phyloP scores from a whole-genome alignment of 1,140 invertebrate genomes.

The Daktulosphaira vitifoliae region DNA sequence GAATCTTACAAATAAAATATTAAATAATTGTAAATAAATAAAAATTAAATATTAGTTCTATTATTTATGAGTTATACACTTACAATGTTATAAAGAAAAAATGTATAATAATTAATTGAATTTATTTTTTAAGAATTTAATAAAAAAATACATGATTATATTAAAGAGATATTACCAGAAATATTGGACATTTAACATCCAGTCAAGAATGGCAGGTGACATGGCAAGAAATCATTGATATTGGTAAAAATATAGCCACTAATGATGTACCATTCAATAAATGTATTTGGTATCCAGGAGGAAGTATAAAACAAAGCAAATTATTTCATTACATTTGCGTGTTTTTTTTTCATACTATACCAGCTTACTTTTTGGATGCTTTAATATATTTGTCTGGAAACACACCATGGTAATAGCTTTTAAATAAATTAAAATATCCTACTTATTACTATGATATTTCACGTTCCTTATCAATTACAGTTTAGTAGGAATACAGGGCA shows the following conservation, averaged over 20 bases:
- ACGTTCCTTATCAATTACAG: constrained; percentile 47
- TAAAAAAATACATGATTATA: background rate
- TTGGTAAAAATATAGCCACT: constrained; percentile 67
- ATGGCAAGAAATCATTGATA: constrained; percentile 70
- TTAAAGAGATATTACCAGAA: constrained; percentile 37
- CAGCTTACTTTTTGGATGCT: constrained; percentile 70
- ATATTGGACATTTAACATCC: constrained; percentile 41
- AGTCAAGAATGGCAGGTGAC: constrained; percentile 59
- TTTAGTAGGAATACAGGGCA: constrained; percentile 61
- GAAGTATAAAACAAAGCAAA: constrained; percentile 73
- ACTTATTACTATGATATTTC: too few relatives aligned
- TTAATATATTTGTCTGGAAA: constrained; percentile 65
- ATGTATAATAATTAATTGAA: too few relatives aligned
- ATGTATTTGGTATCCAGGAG: constrained; percentile 79
- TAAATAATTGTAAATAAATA: too few relatives aligned
- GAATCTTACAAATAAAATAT: too few relatives aligned
- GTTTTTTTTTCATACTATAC: constrained; percentile 73
- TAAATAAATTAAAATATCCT: too few relatives aligned
- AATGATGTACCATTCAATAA: constrained; percentile 64
- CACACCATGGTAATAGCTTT: constrained; percentile 64
- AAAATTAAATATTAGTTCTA: too few relatives aligned
- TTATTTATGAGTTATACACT: too few relatives aligned
- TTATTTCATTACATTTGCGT: constrained; percentile 68
- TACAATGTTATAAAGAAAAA: too few relatives aligned
- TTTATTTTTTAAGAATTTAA: too few relatives aligned